Percentiles rank a stretch among this genome's conserved stretches.
Conservation (phyloP, 2,797 vertebrate species). For the Heteromormyrus szaboi region DNA sequence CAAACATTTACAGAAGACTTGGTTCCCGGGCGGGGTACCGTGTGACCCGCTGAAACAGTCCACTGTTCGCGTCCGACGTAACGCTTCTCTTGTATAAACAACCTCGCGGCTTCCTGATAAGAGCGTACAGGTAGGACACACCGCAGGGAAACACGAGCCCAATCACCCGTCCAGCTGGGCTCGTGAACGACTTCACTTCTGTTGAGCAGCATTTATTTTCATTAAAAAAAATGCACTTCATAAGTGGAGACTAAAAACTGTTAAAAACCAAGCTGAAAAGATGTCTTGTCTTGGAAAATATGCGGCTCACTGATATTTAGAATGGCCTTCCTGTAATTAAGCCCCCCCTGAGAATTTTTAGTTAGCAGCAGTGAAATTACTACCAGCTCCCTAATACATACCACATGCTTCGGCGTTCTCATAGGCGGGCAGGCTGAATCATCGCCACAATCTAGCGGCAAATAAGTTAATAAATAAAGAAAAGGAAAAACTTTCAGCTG, state of each 20-base stretch:
- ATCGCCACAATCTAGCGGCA: conserved; percentile 41
- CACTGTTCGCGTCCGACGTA: conserved; percentile 39
- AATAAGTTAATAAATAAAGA: conserved; percentile 19
- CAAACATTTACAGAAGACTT: conserved; percentile 73
- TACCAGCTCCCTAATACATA: conserved; percentile 95
- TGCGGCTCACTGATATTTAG: conserved; percentile 94
- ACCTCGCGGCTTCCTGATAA: conserved; percentile 18
- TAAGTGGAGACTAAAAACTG: conserved; percentile 59
- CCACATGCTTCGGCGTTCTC: conserved; percentile 82
- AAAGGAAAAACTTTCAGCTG: background rate
- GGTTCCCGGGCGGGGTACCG: conserved; percentile 53
- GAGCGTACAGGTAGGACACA: conserved; percentile 21
- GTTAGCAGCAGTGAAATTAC: conserved; percentile 98
- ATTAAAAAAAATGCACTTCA: conserved; percentile 20
- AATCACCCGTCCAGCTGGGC: conserved; percentile 22
- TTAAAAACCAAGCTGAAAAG: conserved; percentile 71
- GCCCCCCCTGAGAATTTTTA: conserved; percentile 95
- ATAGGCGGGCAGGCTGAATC: conserved; percentile 55
- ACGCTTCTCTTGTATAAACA: conserved; percentile 49
- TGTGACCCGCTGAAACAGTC: conserved; percentile 49
- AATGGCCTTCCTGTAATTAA: conserved; percentile 99
- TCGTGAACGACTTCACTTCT: conserved; percentile 28
- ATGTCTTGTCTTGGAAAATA: conserved; percentile 92
- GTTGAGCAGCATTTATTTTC: conserved; percentile 41
- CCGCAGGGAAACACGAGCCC: conserved; percentile 30